Conservation (phyloP, 2,888 invertebrate genomes). For the Conomelus anceps region DNA sequence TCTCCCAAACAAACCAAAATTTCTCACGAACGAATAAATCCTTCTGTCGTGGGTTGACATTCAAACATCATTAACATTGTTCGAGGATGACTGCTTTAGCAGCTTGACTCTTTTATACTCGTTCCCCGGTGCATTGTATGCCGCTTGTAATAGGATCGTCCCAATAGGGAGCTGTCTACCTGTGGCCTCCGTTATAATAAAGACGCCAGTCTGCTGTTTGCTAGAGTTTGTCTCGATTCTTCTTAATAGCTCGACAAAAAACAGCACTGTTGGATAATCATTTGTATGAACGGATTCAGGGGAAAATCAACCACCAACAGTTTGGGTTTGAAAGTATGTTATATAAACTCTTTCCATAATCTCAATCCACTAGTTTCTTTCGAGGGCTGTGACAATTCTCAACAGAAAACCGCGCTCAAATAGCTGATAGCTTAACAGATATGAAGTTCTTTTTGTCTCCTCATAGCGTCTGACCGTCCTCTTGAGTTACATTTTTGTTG, state of each 20-base stretch:
- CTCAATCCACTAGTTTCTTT: background rate
- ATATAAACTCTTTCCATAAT: background rate
- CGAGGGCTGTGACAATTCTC: background rate
- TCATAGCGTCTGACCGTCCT: background rate
- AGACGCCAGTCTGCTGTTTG: background rate
- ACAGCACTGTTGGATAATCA: background rate
- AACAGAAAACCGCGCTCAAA: background rate
- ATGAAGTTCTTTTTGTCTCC: background rate
- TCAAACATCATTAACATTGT: background rate
- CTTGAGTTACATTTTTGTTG: background rate
- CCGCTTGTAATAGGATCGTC: background rate
- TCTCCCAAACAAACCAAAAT: no score
- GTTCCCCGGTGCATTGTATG: background rate
- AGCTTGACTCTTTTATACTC: background rate
- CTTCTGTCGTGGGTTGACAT: background rate
- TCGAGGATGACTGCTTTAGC: background rate
- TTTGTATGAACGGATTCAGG: background rate
- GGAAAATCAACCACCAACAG: background rate
- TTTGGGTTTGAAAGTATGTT: no score
- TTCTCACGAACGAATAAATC: background rate
- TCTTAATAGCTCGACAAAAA: background rate
- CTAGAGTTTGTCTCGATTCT: background rate
- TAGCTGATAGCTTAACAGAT: background rate
- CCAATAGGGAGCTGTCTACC: background rate
- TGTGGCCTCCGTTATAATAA: background rate